phyloP scores from a whole-genome alignment of 2,888 invertebrate genomes.

The Electrophaes corylata region DNA sequence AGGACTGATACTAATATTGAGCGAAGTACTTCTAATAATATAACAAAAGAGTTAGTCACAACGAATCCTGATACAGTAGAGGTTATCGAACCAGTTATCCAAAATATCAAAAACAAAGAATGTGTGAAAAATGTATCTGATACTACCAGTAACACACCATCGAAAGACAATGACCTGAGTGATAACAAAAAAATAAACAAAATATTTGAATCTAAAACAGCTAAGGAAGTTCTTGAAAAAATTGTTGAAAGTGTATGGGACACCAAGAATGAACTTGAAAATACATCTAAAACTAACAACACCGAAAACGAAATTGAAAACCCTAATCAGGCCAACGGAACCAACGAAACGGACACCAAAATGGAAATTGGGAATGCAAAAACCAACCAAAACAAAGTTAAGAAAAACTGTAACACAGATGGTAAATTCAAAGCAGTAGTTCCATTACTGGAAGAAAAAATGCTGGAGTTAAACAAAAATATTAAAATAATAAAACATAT shows the following conservation, averaged over 20 bases:
- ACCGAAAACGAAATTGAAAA: not conserved
- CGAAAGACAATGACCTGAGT: not conserved
- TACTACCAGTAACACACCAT: not conserved
- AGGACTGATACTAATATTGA: not conserved
- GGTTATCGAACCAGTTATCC: not conserved
- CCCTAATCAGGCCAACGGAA: not conserved
- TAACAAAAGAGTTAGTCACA: not conserved
- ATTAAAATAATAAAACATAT: slow-evolving; percentile 43
- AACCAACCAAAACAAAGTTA: not conserved
- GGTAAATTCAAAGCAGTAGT: not conserved
- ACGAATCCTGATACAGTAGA: not conserved
- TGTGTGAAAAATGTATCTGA: not conserved
- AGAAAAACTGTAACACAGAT: not conserved
- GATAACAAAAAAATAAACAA: not conserved
- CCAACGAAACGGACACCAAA: too few relatives aligned
- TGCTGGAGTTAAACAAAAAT: slow-evolving; percentile 39
- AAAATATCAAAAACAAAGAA: not conserved
- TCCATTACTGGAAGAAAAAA: slow-evolving; percentile 18
- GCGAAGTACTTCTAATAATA: not conserved
- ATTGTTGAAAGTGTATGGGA: slow-evolving; percentile 12
- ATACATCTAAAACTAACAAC: not conserved
- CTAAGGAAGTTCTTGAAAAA: slow-evolving; percentile 1
- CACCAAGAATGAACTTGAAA: slow-evolving; percentile 7
- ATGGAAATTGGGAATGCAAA: not conserved
- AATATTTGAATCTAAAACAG: slow-evolving; percentile 2